phyloP scores from a whole-genome alignment of 2,888 invertebrate genomes.

The Thalpophila matura region DNA sequence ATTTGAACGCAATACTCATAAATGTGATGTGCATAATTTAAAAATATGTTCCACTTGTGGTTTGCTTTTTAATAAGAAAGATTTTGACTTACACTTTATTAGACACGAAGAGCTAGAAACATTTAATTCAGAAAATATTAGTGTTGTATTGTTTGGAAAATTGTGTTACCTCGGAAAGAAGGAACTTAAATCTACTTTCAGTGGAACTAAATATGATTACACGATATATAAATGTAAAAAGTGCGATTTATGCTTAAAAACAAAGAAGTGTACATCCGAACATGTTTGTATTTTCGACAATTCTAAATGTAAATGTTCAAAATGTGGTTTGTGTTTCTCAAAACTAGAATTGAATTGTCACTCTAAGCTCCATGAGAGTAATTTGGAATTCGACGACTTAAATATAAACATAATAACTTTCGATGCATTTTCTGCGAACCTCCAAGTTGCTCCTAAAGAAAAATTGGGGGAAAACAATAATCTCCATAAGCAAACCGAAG shows the following conservation, averaged over 20 bases:
- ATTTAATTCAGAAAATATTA: conserved; percentile 73
- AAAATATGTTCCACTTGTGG: conserved; percentile 75
- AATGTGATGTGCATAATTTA: conserved; percentile 68
- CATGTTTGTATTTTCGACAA: conserved; percentile 72
- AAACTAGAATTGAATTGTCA: conserved; percentile 71
- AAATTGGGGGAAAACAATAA: not conserved
- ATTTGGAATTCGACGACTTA: conserved; percentile 71
- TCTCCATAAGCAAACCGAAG: not conserved
- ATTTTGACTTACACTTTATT: conserved; percentile 70
- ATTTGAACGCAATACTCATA: conserved; percentile 61
- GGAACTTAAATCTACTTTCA: conserved; percentile 62
- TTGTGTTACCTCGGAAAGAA: conserved; percentile 23
- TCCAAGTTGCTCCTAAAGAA: conserved; percentile 2
- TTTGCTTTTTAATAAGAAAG: conserved; percentile 67
- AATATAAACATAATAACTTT: conserved; percentile 73
- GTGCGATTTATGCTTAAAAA: conserved; percentile 74
- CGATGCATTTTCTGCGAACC: conserved; percentile 15
- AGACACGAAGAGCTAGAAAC: conserved; percentile 73
- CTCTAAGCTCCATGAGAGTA: conserved; percentile 71
- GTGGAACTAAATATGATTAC: conserved; percentile 75
- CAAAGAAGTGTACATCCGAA: conserved; percentile 53
- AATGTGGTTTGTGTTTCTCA: conserved; percentile 74
- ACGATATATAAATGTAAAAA: conserved; percentile 76
- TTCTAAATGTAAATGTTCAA: conserved; percentile 70
- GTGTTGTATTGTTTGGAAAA: conserved; percentile 76